phyloP scores from a whole-genome alignment of 2,113 vertebrate species.

The Cepphus grylle region DNA sequence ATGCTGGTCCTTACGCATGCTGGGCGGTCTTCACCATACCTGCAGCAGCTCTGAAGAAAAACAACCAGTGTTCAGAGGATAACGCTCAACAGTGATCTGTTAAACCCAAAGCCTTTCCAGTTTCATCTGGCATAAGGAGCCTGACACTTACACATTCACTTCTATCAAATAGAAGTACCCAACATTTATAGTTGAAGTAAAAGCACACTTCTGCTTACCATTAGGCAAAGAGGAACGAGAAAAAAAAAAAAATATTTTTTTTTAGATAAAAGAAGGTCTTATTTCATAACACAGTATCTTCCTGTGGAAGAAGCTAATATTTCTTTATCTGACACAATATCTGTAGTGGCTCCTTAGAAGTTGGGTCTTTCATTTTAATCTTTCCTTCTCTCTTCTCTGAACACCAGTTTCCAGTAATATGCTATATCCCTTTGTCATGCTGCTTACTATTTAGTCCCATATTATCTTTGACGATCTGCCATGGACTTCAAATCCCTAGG shows the following conservation, averaged over 20 bases:
- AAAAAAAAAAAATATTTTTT: not conserved
- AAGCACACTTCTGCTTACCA: not conserved
- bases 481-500: not conserved
- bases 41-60: not conserved
- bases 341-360: not conserved
- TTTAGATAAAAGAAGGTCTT: not conserved
- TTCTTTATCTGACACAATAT: not conserved
- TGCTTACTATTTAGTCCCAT: not conserved
- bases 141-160: not conserved
- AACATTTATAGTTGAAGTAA: not conserved
- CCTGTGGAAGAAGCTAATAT: not conserved
- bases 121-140: not conserved
- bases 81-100: not conserved
- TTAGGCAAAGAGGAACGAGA: not conserved
- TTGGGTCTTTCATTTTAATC: not conserved
- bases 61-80: not conserved
- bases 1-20: not conserved
- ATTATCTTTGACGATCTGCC: not conserved
- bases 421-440: not conserved
- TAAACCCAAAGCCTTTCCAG: not conserved
- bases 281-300: not conserved
- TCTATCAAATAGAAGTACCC: not conserved
- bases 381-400: not conserved
- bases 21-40: not conserved
- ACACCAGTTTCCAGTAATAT: not conserved